Conservation (phyloP, 2,797 vertebrate species). For the Phoebastria nigripes region DNA sequence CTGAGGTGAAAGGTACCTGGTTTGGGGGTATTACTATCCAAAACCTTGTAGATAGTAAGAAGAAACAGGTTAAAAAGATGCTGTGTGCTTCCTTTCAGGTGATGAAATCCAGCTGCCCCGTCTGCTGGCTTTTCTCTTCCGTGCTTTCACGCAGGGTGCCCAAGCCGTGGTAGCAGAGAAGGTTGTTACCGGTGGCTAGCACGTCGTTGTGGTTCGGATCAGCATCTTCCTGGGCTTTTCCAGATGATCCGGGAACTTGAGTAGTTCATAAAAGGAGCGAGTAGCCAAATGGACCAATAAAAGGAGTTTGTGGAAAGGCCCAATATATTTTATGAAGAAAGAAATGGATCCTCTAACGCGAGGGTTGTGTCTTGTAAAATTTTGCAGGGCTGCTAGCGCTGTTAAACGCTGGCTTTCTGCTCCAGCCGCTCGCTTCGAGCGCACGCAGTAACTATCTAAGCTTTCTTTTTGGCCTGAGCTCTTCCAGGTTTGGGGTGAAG, state of each 20-base stretch:
- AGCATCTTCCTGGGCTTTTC: background rate
- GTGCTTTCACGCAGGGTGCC: background rate
- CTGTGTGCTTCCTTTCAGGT: background rate
- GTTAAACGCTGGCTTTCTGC: background rate
- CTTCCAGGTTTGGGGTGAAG: background rate
- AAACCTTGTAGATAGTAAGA: background rate
- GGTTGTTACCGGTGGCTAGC: background rate
- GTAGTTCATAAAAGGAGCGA: constrained; percentile 52
- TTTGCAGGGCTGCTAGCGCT: constrained; percentile 33
- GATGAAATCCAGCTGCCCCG: background rate
- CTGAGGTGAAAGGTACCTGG: background rate
- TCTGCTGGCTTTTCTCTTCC: background rate
- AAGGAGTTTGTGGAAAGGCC: constrained; percentile 44
- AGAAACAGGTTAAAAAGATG: background rate
- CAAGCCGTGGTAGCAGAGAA: background rate
- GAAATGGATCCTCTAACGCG: constrained; percentile 26
- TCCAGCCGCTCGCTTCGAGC: background rate
- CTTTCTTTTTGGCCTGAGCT: background rate
- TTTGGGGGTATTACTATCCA: background rate
- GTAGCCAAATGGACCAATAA: constrained; percentile 61
- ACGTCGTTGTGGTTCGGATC: background rate
- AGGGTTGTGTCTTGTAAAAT: constrained; percentile 60
- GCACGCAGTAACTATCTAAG: background rate
- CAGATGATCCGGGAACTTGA: constrained; percentile 6
- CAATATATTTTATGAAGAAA: constrained; percentile 58